Evolutionary conservation across 2,113 vertebrate genomes (phyloP), one percentile per base, ranked within the genome.

Genomic region (Calypte anna): DNA sequence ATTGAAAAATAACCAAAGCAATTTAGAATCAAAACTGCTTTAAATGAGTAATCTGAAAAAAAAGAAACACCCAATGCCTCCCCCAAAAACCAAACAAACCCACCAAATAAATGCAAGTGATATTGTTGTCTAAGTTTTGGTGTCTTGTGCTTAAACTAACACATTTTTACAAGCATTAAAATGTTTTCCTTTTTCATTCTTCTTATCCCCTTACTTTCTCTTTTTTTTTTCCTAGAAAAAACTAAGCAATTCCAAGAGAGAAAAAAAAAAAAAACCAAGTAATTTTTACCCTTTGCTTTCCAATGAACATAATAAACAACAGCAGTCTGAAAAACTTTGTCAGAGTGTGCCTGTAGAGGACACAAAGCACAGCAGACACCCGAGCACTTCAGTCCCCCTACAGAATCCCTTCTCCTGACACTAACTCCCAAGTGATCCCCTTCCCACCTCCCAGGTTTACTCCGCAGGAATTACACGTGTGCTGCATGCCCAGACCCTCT

Each of bases 261-360:
- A 70, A 63, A 54, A 54, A n/a, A 8, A 2, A 73, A 70, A 63
- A 54, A 54, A n/a, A 8, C 0, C 4, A 66, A 22, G 11, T 7
- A 15, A 2, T 8, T 76, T 73, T 63, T 79, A 63, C 22, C 22
- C 8, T 44, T 72, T 62, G 12, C 48, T 70, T 77, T 70, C 38
- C 91, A 63, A 48, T 9, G 38, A 58, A 58, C 0, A 0, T 5
- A 70, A 53, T 15, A 40, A 40, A 40, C 40, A 40, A 40, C 40
- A 40, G 38, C 12, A 40, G 40, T 40, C 40, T 40, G 40, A 40
- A 40, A 40, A 40, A 40, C 40, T 40, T 40, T 40, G 40, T 40
- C 40, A 40, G 40, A 40, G 40, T 40, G 40, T 40, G 40, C 40
- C 40, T 40, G 40, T 40, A 40, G 40, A 40, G 40, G 40, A 19